phyloP scores from a whole-genome alignment of 1,140 invertebrate species.

The Phymorhynchus buccinoides region DNA sequence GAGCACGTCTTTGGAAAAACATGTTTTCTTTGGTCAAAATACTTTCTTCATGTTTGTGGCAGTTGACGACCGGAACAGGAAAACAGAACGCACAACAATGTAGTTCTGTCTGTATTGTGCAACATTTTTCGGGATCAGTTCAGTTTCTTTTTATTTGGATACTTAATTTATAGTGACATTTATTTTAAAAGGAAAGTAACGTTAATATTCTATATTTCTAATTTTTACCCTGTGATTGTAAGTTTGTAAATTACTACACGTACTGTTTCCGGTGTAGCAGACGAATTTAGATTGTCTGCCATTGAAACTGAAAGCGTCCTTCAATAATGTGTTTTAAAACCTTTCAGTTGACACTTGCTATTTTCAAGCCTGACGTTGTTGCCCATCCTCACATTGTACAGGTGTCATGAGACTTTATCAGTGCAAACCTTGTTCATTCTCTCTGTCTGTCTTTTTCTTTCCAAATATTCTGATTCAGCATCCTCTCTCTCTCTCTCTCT shows the following conservation, averaged over 20 bases:
- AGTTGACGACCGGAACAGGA: constrained; percentile 3
- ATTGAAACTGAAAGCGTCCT: not conserved
- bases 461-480: too few species aligned
- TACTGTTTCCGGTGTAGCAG: constrained; percentile 32
- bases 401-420: constrained; percentile 35
- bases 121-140: not conserved
- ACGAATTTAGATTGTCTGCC: constrained; percentile 6
- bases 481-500: too few species aligned
- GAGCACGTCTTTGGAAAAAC: not conserved
- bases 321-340: not conserved
- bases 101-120: not conserved
- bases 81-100: constrained; percentile 13
- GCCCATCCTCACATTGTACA: constrained; percentile 64
- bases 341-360: constrained; percentile 67
- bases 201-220: too few species aligned
- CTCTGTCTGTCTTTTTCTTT: too few species aligned
- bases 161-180: too few species aligned
- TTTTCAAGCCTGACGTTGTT: constrained; percentile 69
- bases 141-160: not conserved
- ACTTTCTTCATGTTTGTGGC: not conserved
- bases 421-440: not conserved
- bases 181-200: too few species aligned
- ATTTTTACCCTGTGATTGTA: too few species aligned
- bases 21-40: not conserved
- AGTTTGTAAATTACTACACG: constrained; percentile 19